A percentile compares a stretch with the other conserved stretches of the same genome.
Conservation (phyloP, 2,888 invertebrate genomes). For the Pyrrhia umbra region DNA sequence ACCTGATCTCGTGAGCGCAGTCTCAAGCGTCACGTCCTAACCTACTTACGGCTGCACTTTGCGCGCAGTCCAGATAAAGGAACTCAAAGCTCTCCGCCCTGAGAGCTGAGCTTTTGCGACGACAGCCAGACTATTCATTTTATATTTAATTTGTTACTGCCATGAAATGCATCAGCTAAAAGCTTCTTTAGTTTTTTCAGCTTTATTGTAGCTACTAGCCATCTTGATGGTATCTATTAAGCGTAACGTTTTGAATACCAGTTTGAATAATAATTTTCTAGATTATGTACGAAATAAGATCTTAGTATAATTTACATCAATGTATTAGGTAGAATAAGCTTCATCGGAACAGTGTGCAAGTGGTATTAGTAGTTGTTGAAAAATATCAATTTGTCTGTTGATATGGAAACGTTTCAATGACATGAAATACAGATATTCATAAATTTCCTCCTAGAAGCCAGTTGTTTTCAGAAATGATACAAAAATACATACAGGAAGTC, state of each 20-base stretch:
- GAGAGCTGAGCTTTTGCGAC: conserved; percentile 1
- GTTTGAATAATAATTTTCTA: background rate
- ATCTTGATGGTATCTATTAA: background rate
- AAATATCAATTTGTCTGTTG: too few species aligned
- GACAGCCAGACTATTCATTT: conserved; percentile 13
- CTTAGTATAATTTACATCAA: too few species aligned
- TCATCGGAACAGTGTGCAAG: too few species aligned
- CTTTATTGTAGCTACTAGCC: background rate
- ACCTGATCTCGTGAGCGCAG: background rate
- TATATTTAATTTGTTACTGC: conserved; percentile 6
- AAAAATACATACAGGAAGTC: conserved; percentile 21
- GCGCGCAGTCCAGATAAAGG: background rate
- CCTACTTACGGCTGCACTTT: conserved; percentile 24
- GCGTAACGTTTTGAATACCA: background rate
- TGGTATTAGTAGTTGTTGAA: too few species aligned
- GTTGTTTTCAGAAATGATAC: background rate
- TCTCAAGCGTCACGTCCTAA: background rate
- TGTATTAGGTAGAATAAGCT: background rate
- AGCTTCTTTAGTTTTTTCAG: background rate
- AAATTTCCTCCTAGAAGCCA: background rate
- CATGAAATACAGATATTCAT: background rate
- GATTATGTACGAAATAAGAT: too few species aligned
- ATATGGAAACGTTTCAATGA: background rate
- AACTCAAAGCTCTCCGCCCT: background rate
- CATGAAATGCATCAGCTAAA: background rate